Evolutionary conservation across 2,113 vertebrate species (phyloP).

Genomic region (Syrmaticus mikado): DNA sequence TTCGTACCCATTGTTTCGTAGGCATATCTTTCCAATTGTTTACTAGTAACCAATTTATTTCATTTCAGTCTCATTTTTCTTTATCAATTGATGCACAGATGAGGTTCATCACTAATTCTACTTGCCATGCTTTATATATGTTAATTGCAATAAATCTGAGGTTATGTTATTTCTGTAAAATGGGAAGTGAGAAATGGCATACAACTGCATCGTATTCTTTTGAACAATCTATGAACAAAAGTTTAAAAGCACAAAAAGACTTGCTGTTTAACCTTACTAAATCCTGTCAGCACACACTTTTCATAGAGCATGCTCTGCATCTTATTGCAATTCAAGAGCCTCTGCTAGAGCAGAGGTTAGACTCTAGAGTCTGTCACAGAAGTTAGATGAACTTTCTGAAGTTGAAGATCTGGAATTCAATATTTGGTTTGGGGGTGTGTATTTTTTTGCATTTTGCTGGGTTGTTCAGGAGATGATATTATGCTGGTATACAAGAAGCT

Average conservation of each 20-base stretch:
- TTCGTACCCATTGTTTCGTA: background rate
- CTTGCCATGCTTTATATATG: background rate
- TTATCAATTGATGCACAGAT: background rate
- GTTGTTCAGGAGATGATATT: background rate
- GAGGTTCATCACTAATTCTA: background rate
- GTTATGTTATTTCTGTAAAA: background rate
- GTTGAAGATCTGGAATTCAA: background rate
- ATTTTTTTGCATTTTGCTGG: background rate
- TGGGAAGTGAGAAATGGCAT: background rate
- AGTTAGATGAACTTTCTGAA: background rate
- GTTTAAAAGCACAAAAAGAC: background rate
- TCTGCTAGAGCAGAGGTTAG: background rate
- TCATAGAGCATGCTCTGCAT: accelerated
- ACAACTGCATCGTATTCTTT: background rate
- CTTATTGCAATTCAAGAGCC: background rate
- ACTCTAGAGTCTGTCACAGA: background rate
- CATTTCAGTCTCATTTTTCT: background rate
- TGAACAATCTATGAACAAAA: background rate
- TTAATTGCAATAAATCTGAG: background rate
- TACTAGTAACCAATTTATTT: background rate
- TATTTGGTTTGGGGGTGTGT: accelerated
- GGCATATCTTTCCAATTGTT: background rate
- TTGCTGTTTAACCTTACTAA: background rate
- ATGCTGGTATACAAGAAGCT: background rate
- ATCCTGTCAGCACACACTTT: background rate